Conservation (phyloP, 2,888 invertebrate species). For the Bombylius discolor region DNA sequence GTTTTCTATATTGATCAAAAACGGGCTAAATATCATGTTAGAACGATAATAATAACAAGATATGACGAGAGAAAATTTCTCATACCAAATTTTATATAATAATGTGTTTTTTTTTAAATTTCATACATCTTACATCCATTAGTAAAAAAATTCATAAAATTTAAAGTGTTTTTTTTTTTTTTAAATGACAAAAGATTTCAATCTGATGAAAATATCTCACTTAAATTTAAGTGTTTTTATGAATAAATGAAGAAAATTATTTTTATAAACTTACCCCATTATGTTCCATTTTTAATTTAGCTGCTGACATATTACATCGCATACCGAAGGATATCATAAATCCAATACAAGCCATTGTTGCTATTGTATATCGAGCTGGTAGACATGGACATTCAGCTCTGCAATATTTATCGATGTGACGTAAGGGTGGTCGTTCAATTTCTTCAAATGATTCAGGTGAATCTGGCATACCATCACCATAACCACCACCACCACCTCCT, state of each 20-base stretch:
- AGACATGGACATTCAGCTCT: constrained; percentile 78
- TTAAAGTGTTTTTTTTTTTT: too few species aligned
- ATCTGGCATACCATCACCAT: constrained; percentile 45
- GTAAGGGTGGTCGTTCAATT: constrained; percentile 69
- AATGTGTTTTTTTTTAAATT: too few species aligned
- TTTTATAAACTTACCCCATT: constrained; percentile 39
- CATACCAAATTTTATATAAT: too few species aligned
- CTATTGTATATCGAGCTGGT: constrained; percentile 72
- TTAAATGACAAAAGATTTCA: too few species aligned
- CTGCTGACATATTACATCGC: constrained; percentile 98
- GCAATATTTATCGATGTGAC: constrained; percentile 77
- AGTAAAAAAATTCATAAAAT: too few species aligned
- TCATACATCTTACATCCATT: too few species aligned
- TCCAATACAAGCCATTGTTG: constrained; percentile 72
- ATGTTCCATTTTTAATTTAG: constrained; percentile 68
- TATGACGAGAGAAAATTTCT: too few species aligned
- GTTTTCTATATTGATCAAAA: too few species aligned
- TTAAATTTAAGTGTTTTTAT: too few species aligned
- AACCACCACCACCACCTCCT: constrained; percentile 4
- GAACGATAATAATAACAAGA: too few species aligned
- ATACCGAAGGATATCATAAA: constrained; percentile 95
- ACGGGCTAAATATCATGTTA: too few species aligned
- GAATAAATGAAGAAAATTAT: neutral
- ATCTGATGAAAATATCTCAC: too few species aligned
- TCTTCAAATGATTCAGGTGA: constrained; percentile 67